Evolutionary conservation across 2,888 invertebrate species (phyloP).

Genomic region (Ophion costatus): DNA sequence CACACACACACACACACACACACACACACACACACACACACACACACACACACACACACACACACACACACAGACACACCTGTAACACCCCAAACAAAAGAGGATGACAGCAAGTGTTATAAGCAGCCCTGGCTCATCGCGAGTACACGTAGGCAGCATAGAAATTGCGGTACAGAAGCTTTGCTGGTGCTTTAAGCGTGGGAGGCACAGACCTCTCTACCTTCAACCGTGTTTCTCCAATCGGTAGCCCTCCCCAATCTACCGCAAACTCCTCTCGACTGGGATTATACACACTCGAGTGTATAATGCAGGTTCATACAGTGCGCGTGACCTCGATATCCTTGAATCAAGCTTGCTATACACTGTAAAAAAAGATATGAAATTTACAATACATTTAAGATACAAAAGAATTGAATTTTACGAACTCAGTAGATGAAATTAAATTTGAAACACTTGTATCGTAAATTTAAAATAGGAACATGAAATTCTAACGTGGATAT

Average conservation of each 20-base stretch:
- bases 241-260: constrained; percentile 53
- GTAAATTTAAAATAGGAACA: too few species aligned
- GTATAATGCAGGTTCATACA: constrained; percentile 70
- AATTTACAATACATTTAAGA: too few species aligned
- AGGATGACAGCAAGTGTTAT: constrained; percentile 16
- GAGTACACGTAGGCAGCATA: not conserved
- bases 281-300: constrained; percentile 73
- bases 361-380: too few species aligned
- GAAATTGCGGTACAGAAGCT: constrained; percentile 27
- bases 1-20: not conserved
- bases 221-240: constrained; percentile 17
- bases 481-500: too few species aligned
- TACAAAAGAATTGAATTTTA: too few species aligned
- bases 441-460: too few species aligned
- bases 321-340: constrained; percentile 71
- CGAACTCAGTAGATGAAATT: too few species aligned
- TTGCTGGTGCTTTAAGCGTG: constrained; percentile 3
- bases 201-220: constrained; percentile 14
- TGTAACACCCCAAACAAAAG: constrained; percentile 25
- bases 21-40: not conserved
- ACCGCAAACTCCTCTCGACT: constrained; percentile 57
- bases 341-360: constrained; percentile 29
- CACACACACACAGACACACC: too few species aligned
- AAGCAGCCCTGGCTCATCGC: constrained; percentile 23
- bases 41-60: not conserved